Evolutionary conservation across 23 tunicate species (phyloP).

Genomic region (Styela clava): DNA sequence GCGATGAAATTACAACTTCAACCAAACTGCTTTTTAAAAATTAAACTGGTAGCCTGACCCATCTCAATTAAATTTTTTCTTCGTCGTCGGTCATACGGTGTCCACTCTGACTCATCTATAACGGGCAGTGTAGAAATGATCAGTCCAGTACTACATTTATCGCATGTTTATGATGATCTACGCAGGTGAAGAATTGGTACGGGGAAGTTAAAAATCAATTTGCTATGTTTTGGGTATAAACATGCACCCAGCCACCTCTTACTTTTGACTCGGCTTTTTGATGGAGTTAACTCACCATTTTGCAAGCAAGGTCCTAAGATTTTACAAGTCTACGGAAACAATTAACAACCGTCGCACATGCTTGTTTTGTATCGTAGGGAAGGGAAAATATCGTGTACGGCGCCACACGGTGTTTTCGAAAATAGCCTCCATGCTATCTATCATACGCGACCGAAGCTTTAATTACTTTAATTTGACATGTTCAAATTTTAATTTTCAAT

Average conservation of each 20-base stretch:
- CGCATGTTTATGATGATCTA: not conserved
- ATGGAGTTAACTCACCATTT: no score
- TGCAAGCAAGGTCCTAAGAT: not conserved
- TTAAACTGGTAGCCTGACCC: no score
- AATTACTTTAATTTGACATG: not conserved
- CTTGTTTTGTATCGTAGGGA: no score
- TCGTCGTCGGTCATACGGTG: not conserved
- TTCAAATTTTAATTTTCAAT: no score
- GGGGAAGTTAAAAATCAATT: not conserved
- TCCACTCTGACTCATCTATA: not conserved
- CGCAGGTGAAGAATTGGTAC: not conserved
- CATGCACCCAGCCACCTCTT: not conserved
- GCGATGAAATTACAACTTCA: no score
- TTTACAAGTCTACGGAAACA: not conserved
- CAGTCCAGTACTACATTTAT: not conserved
- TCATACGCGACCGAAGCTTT: not conserved
- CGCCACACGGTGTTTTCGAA: not conserved
- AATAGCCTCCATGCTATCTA: not conserved
- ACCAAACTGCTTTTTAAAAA: no score
- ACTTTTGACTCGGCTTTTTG: not conserved
- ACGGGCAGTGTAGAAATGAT: not conserved
- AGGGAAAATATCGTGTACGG: no score
- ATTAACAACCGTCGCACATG: not conserved
- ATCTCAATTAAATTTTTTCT: not conserved
- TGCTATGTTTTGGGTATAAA: slow-evolving; percentile 23